Conservation (phyloP, 2,113 vertebrate species). For the Circaetus gallicus region DNA sequence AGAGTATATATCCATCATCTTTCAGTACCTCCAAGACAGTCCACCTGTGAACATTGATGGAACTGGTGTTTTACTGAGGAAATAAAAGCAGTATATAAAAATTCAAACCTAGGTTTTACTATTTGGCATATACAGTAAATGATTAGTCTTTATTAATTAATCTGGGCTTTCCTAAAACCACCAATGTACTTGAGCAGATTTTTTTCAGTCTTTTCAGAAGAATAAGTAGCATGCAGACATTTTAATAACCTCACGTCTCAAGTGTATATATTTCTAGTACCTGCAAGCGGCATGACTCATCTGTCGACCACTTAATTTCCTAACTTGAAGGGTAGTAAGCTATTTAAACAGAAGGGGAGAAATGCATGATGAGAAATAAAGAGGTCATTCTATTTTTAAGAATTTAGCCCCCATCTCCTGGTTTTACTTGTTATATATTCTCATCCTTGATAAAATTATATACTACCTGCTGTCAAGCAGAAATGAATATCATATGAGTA, state of each 20-base stretch:
- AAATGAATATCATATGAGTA: background rate
- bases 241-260: slow-evolving; percentile 42
- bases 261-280: background rate
- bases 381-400: slow-evolving; percentile 12
- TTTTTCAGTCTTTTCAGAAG: slow-evolving; percentile 17
- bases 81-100: background rate
- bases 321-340: background rate
- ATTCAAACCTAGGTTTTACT: background rate
- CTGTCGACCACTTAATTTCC: slow-evolving; percentile 16
- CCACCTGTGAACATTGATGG: background rate
- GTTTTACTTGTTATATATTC: background rate
- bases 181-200: background rate
- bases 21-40: background rate
- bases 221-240: background rate
- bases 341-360: slow-evolving; percentile 1
- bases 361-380: background rate
- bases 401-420: background rate
- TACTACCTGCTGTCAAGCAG: background rate
- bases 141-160: slow-evolving; percentile 32
- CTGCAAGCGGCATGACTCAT: background rate
- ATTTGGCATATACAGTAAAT: background rate
- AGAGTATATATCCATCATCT: background rate
- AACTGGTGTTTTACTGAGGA: background rate
- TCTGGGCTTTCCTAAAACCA: slow-evolving; percentile 23
- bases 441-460: background rate